Conservation (phyloP, 2,113 vertebrate species). For the Azemiops feae region DNA sequence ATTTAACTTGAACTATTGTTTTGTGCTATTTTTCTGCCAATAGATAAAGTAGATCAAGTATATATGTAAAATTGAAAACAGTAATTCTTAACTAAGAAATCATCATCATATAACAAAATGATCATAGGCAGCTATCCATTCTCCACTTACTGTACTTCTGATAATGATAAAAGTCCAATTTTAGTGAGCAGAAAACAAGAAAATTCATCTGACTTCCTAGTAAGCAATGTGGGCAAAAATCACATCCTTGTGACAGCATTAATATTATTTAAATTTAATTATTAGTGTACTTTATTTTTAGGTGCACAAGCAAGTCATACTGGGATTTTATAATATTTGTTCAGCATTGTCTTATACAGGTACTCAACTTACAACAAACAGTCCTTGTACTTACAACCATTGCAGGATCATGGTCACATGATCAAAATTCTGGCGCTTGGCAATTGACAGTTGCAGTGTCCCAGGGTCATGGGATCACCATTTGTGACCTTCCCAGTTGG, state of each 20-base stretch:
- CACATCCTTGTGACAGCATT: background rate
- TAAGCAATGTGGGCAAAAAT: background rate
- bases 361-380: too few relatives aligned
- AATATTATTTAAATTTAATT: background rate
- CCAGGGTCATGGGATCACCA: background rate
- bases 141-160: background rate
- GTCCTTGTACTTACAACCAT: too few relatives aligned
- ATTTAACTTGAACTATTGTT: background rate
- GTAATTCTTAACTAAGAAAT: background rate
- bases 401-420: too few relatives aligned
- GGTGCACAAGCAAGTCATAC: background rate
- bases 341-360: background rate
- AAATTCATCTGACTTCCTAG: background rate
- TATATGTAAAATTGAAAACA: background rate
- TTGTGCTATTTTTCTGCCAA: background rate
- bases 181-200: background rate
- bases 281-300: background rate
- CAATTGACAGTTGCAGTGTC: too few relatives aligned
- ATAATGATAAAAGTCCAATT: background rate
- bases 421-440: too few relatives aligned
- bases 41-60: background rate
- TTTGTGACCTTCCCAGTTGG: background rate
- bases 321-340: background rate
- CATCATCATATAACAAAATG: background rate
- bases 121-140: background rate